Conservation (phyloP, 1,140 invertebrate species). For the Hycleus cichorii region DNA sequence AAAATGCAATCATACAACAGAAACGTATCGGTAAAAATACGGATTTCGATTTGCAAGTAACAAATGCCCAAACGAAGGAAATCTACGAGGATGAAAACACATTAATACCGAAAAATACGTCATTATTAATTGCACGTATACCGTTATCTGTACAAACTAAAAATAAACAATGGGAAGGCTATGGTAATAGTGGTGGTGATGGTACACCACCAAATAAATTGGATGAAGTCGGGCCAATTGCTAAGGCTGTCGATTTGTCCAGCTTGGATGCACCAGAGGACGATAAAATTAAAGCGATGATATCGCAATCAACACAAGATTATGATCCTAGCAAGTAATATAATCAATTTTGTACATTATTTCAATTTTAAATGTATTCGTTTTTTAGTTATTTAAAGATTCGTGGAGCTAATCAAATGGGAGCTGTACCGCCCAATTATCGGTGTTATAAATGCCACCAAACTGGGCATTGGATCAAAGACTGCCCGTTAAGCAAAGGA, state of each 20-base stretch:
- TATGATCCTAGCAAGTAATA: constrained; percentile 95
- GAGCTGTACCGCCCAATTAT: constrained; percentile 82
- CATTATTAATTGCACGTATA: constrained; percentile 88
- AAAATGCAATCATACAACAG: constrained; percentile 90
- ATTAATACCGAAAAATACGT: constrained; percentile 94
- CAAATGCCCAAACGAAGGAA: constrained; percentile 97
- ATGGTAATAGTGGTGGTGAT: constrained; percentile 35
- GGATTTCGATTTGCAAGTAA: constrained; percentile 93
- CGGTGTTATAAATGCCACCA: constrained; percentile 89
- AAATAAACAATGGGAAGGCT: constrained; percentile 61
- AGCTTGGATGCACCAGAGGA: constrained; percentile 89
- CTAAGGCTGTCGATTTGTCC: constrained; percentile 71
- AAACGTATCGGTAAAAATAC: constrained; percentile 89
- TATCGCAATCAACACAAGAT: constrained; percentile 90
- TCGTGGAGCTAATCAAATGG: constrained; percentile 75
- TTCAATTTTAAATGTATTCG: neutral
- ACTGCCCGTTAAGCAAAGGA: constrained; percentile 68
- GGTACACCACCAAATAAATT: constrained; percentile 40
- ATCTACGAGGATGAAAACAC: constrained; percentile 85
- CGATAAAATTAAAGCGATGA: constrained; percentile 96
- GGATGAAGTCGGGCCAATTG: constrained; percentile 46
- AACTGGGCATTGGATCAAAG: constrained; percentile 92
- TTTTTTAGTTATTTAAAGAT: constrained; percentile 73
- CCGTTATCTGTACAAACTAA: constrained; percentile 68
- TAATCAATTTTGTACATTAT: constrained; percentile 1